Evolutionary conservation across 1,140 invertebrate genomes (phyloP), one percentile per base, ranked within the genome.

Genomic region (Stenopsyche tienmushanensis): DNA sequence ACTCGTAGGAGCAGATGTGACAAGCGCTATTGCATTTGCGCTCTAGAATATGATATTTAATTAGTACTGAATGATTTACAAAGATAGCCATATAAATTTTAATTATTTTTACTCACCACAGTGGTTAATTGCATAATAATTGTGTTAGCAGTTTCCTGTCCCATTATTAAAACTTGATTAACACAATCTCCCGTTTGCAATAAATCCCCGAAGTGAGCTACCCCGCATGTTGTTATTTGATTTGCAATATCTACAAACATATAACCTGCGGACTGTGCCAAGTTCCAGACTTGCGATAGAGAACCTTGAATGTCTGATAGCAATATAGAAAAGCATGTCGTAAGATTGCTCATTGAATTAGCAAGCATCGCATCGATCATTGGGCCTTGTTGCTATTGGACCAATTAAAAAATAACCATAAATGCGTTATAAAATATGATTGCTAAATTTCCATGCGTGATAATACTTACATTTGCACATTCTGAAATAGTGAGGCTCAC

Each of bases 391-490:
- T 71, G 60, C 77, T 78, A 66, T 15, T 72, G 73, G 21, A n/a
- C n/a, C n/a, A 62, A 29, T 58, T 66, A 62, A 29, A 63, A 25
- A n/a, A n/a, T n/a, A n/a, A n/a, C n/a, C n/a, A n/a, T n/a, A n/a
- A n/a, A n/a, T n/a, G n/a, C n/a, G n/a, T n/a, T n/a, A n/a, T n/a
- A n/a, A n/a, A n/a, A n/a, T n/a, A n/a, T n/a, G n/a, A n/a, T n/a
- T n/a, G n/a, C n/a, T n/a, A n/a, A n/a, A n/a, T n/a, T n/a, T n/a
- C n/a, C n/a, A n/a, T 7, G 29, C 5, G 29, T 34, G 29, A 45
- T 29, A 58, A 44, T 62, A 73, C 72, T 75, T 72, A 79, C 77
- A 20, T 74, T 72, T 41, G 76, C 62, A 64, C 77, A 79, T 23
- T 59, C 70, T 20, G 53, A 62, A 1, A 77, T 69, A 5, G 62